Conservation (phyloP, 2,888 invertebrate genomes). For the Muscina levida region DNA sequence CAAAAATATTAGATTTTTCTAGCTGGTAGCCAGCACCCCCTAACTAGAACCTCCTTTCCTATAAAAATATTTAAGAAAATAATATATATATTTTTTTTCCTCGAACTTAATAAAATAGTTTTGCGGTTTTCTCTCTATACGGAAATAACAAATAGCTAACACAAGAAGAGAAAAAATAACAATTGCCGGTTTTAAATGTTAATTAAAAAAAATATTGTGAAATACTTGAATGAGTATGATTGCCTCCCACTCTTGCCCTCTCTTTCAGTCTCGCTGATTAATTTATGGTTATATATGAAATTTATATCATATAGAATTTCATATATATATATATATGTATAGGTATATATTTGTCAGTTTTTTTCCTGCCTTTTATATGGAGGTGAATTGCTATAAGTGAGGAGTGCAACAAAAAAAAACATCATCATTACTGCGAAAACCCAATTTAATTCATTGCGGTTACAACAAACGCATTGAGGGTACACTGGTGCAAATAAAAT, state of each 20-base stretch:
- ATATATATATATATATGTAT: neutral
- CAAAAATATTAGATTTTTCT: constrained; percentile 32
- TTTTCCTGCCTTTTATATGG: constrained; percentile 23
- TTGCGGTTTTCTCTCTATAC: constrained; percentile 10
- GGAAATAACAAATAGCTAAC: neutral
- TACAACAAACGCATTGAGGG: constrained; percentile 25
- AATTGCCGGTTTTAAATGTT: constrained; percentile 20
- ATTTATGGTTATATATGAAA: constrained; percentile 30
- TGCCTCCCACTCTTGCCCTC: neutral
- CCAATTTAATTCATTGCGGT: constrained; percentile 63
- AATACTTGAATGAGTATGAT: constrained; percentile 26
- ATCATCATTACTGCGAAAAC: constrained; percentile 38
- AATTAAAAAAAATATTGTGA: constrained; percentile 8
- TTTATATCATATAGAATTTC: constrained; percentile 12
- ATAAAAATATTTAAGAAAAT: constrained; percentile 3
- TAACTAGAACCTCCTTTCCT: neutral
- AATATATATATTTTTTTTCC: neutral
- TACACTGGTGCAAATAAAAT: constrained; percentile 3
- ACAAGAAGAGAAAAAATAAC: constrained; percentile 12
- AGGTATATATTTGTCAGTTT: constrained; percentile 10
- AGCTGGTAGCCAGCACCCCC: neutral
- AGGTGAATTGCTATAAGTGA: neutral
- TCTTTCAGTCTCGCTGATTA: constrained; percentile 25
- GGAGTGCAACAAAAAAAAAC: neutral
- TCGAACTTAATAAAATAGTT: constrained; percentile 10